Percentiles rank a stretch among this genome's conserved stretches.
Evolutionary conservation across 2,888 invertebrate species (phyloP).

Genomic region (Drosophila quinaria): DNA sequence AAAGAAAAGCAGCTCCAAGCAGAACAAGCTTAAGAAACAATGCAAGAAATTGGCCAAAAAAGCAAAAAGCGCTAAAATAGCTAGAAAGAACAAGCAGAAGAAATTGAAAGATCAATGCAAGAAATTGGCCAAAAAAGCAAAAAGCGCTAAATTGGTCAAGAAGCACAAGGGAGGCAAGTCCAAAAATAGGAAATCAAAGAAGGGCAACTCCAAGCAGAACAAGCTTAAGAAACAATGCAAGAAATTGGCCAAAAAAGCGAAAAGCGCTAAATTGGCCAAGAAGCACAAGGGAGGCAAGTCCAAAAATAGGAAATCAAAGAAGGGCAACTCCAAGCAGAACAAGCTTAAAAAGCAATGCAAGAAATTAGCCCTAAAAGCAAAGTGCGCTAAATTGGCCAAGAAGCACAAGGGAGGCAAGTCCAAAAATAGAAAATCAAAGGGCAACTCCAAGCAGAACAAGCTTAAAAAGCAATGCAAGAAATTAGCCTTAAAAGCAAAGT

Average conservation of each 20-base stretch:
- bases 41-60: not conserved
- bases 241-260: not conserved
- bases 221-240: too few relatives aligned
- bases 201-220: not conserved
- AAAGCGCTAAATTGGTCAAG: slow-evolving; percentile 1
- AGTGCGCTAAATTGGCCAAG: slow-evolving; percentile 11
- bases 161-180: not conserved
- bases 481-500: too few relatives aligned
- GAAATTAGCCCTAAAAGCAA: slow-evolving; percentile 1
- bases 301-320: too few relatives aligned
- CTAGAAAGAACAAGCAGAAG: not conserved
- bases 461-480: too few relatives aligned
- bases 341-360: too few relatives aligned
- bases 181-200: too few relatives aligned
- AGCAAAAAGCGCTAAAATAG: not conserved
- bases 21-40: slow-evolving; percentile 1
- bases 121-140: not conserved
- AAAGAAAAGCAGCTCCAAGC: not conserved
- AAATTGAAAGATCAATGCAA: slow-evolving; percentile 32
- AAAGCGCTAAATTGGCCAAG: not conserved
- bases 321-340: too few relatives aligned
- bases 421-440: too few relatives aligned
- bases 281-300: too few relatives aligned
- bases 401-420: not conserved
- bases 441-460: too few relatives aligned